phyloP scores from a whole-genome alignment of 2,113 vertebrate species.

The Tichodroma muraria region DNA sequence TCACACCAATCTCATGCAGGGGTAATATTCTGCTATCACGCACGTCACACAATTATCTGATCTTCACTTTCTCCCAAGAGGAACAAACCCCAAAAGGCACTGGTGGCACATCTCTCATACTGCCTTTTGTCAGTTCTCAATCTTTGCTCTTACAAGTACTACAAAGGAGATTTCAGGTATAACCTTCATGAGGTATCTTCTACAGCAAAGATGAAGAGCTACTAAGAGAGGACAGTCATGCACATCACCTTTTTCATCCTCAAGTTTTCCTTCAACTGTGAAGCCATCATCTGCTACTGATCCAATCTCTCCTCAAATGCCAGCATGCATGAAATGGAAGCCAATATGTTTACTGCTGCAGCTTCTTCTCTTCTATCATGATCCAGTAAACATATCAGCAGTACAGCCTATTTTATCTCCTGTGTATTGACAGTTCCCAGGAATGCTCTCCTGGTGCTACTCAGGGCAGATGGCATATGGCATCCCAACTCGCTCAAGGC shows the following conservation, averaged over 20 bases:
- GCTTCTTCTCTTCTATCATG: not conserved
- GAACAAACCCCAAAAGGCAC: not conserved
- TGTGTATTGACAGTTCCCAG: not conserved
- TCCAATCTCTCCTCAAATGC: not conserved
- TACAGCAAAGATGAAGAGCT: not conserved
- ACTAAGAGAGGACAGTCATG: not conserved
- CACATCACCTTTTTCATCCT: not conserved
- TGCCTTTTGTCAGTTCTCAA: not conserved
- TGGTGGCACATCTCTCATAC: not conserved
- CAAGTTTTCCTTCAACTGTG: not conserved
- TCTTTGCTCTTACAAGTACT: not conserved
- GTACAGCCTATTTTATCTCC: not conserved
- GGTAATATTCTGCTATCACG: not conserved
- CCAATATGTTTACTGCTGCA: not conserved
- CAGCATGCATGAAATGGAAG: not conserved
- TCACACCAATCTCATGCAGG: not conserved
- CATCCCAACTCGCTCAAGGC: not conserved
- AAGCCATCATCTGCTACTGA: not conserved
- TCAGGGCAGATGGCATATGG: rapidly evolving
- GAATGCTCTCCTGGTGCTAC: not conserved
- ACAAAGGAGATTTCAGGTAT: not conserved
- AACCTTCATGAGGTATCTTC: not conserved
- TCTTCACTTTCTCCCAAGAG: not conserved
- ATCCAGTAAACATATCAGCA: not conserved
- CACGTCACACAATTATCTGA: not conserved